phyloP scores from a whole-genome alignment of 2,113 vertebrate genomes.

The Nothobranchius furzeri region DNA sequence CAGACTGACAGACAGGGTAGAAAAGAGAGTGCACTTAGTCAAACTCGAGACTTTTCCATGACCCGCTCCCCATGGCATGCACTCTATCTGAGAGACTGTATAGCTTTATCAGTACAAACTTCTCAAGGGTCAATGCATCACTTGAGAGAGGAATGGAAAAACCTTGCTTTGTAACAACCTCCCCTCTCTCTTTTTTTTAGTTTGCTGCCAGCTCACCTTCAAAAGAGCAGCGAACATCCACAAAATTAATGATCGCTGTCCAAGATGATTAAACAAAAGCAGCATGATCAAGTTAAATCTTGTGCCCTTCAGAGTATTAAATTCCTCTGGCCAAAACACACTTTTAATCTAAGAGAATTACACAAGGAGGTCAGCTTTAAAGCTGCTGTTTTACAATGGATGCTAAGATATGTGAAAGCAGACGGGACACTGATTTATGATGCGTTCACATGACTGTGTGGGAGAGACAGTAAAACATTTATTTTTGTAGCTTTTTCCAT shows the following conservation, averaged over 20 bases:
- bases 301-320: slow-evolving; percentile 25
- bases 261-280: slow-evolving; percentile 37
- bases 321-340: background rate
- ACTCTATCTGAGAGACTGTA: slow-evolving; percentile 74
- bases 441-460: slow-evolving; percentile 45
- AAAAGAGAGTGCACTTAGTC: slow-evolving; percentile 70
- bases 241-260: slow-evolving; percentile 54
- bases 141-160: slow-evolving; percentile 65
- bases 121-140: slow-evolving; percentile 72
- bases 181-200: slow-evolving; percentile 16
- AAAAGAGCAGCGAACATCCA: slow-evolving; percentile 32
- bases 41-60: slow-evolving; percentile 80
- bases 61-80: slow-evolving; percentile 77
- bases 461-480: slow-evolving; percentile 44
- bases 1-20: slow-evolving; percentile 62
- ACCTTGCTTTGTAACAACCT: slow-evolving; percentile 47
- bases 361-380: background rate
- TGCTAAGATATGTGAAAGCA: slow-evolving; percentile 14
- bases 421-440: slow-evolving; percentile 31
- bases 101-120: slow-evolving; percentile 73
- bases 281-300: slow-evolving; percentile 45
- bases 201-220: slow-evolving; percentile 48
- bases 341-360: slow-evolving; percentile 25
- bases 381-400: slow-evolving; percentile 2
- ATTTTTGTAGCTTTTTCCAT: slow-evolving; percentile 45